Base-by-base conservation (phyloP, 2,797 vertebrate genomes). In the Benthosema pterotum region DNA sequence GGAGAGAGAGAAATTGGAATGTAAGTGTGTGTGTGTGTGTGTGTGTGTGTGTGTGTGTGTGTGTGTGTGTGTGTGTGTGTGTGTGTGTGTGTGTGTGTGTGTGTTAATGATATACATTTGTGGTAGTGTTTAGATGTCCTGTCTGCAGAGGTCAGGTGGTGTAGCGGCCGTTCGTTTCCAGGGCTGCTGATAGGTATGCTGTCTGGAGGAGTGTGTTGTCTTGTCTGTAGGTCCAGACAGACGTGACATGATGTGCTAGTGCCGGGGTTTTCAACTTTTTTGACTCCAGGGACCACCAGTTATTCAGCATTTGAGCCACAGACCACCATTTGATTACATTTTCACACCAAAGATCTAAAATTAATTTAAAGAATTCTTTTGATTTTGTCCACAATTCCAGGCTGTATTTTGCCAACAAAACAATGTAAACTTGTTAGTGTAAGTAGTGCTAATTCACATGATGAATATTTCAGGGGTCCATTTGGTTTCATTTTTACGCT, bases 111-210 rank as follows among this genome's bases (percentile, higher is more conserved):
- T 82, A 87, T 71, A 86, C 83, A 84, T 75, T 67, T 77, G 77
- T 74, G 69, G 60, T 42, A 53, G 56, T 89, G 86, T 90, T 89
- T 89, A 84, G 60, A 83, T 79, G 78, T 84, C 78, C 81, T 84
- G 87, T 83, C 87, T 86, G 60, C 51, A 6, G 66, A 75, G 88
- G 85, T 89, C 87, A 89, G 65, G 52, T 59, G 43, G 77, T 38
- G 76, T 72, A 80, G 85, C 82, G 81, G 85, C 82, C 87, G 83
- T 85, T 76, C 84, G 80, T 85, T 81, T 82, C 11, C 17, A 57
- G 77, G 47, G 66, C 72, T 42, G 65, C 60, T 77, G 84, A 83
- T 80, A 25, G 69, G 63, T 74, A 52, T 69, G 79, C 75, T 75
- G 75, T 72, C 63, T 82, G 80, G 63, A 69, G 60, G 52, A 32